Evolutionary conservation across 2,888 invertebrate genomes (phyloP).

Genomic region (Isoperla grammatica): DNA sequence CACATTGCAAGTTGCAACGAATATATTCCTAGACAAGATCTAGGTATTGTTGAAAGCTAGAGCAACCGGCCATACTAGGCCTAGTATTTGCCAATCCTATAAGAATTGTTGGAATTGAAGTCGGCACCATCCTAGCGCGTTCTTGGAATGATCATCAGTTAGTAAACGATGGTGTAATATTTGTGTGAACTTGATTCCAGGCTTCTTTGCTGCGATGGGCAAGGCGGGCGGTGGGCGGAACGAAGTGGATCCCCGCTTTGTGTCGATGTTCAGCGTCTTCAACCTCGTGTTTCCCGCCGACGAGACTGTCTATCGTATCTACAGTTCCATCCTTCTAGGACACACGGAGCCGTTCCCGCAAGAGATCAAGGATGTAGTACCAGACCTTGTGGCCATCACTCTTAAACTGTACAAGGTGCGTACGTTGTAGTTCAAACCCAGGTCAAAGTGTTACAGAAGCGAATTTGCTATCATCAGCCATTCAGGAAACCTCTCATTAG

Average conservation of each 20-base stretch:
- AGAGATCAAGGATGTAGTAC: slow-evolving; percentile 58
- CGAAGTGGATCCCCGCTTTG: slow-evolving; percentile 84
- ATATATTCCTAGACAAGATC: no score
- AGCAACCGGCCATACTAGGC: no score
- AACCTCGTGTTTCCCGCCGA: slow-evolving; percentile 82
- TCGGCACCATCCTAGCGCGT: background rate
- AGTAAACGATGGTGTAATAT: no score
- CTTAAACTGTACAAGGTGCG: slow-evolving; percentile 72
- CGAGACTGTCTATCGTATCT: slow-evolving; percentile 71
- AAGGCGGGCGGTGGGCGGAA: slow-evolving; percentile 85
- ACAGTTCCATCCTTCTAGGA: slow-evolving; percentile 71
- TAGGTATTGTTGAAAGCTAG: no score
- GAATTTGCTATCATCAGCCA: no score
- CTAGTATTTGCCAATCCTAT: no score
- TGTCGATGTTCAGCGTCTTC: slow-evolving; percentile 84
- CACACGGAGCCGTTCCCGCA: slow-evolving; percentile 66
- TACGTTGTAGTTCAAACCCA: background rate
- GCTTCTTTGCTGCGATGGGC: slow-evolving; percentile 79
- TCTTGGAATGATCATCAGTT: slow-evolving; percentile 3
- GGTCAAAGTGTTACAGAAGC: no score
- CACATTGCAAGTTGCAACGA: no score
- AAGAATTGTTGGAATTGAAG: background rate
- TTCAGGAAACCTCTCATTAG: no score
- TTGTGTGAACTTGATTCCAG: no score
- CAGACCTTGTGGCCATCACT: slow-evolving; percentile 69